These are phyloP conservation scores for Thymelicus sylvestris DNA, from an alignment of 2,888 invertebrate species.

Conservation along the genomic window DNA sequence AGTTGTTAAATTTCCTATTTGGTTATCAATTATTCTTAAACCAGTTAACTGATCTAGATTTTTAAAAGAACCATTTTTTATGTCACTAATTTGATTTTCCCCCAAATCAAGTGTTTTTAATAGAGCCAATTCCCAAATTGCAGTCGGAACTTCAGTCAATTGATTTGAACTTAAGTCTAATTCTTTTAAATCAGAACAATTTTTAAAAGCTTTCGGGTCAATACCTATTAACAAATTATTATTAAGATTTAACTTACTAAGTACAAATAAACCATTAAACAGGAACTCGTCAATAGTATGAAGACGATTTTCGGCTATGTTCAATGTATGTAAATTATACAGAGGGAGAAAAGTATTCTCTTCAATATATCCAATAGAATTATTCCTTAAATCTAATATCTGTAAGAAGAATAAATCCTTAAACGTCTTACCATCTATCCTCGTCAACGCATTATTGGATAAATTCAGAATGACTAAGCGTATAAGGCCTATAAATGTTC, in stretches of 20 bases:
- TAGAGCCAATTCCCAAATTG: slow-evolving; percentile 91
- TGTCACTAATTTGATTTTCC: slow-evolving; percentile 94
- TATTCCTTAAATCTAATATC: slow-evolving; percentile 93
- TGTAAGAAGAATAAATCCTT: slow-evolving; percentile 94
- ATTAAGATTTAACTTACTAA: slow-evolving; percentile 93
- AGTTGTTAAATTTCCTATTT: slow-evolving; percentile 91
- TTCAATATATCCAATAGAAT: slow-evolving; percentile 94
- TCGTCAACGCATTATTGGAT: slow-evolving; percentile 93
- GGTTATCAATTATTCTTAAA: slow-evolving; percentile 94
- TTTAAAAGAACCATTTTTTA: slow-evolving; percentile 93
- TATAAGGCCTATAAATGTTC: slow-evolving; percentile 93
- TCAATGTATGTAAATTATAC: slow-evolving; percentile 95
- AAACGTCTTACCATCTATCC: slow-evolving; percentile 93
- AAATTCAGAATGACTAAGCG: slow-evolving; percentile 94
- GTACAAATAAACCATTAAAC: slow-evolving; percentile 93
- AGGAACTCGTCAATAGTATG: slow-evolving; percentile 91
- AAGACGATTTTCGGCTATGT: slow-evolving; percentile 94
- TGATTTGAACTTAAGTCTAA: slow-evolving; percentile 95
- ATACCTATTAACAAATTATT: slow-evolving; percentile 92
- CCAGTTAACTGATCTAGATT: slow-evolving; percentile 94
- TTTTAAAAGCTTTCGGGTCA: slow-evolving; percentile 92
- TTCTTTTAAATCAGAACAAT: slow-evolving; percentile 94
- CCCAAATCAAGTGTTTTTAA: slow-evolving; percentile 95
- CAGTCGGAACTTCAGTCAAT: slow-evolving; percentile 91
- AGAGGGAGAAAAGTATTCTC: slow-evolving; percentile 94